Evolutionary conservation across 2,113 vertebrate species (phyloP), one percentile per base, ranked within the genome.

Genomic region (Cavia aperea): DNA sequence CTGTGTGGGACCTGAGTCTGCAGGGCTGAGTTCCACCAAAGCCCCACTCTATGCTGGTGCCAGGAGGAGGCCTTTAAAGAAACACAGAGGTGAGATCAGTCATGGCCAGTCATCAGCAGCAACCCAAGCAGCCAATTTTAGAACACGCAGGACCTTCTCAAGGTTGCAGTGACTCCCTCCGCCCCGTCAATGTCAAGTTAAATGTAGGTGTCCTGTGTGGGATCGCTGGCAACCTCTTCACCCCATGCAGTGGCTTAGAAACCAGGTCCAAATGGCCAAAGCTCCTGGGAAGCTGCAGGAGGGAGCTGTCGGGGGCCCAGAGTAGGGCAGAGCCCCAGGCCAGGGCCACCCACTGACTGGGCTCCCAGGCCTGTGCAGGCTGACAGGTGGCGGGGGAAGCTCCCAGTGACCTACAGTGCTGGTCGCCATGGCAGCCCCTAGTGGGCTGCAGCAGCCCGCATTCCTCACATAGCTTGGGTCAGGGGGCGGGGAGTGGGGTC

Each of bases 401-500:
- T 73, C 92, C 24, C 13, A 4, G 2, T 2, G 49, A 8, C 43
- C 29, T 9, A 14, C 2, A 21, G 46, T 19, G 46, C 75, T 29
- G 43, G 73, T 81, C 83, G 70, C 78, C 87, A 65, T 60, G 85
- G 65, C 36, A 58, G 60, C 56, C 43, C 58, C 0, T 3, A 10
- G 94, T 85, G 92, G 88, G 81, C 90, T 31, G 54, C 72, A 3
- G n/a, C 19, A 5, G 60, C 24, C 18, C 0, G 39, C 51, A 93
- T 94, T 95, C 94, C 86, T 91, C 11, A 3, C 92, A 91, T 85
- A 91, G 31, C 88, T 89, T 13, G 46, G 46, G 63, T 75, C 81
- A 15, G 21, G 26, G 54, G 68, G 91, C 56, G 14, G 54, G 79
- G 87, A 56, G 46, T 46, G 14, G 31, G 82, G 63, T 51, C 63